Evolutionary conservation across 2,888 invertebrate species (phyloP), one percentile per base, ranked within the genome.

Genomic region (Xestia xanthographa): DNA sequence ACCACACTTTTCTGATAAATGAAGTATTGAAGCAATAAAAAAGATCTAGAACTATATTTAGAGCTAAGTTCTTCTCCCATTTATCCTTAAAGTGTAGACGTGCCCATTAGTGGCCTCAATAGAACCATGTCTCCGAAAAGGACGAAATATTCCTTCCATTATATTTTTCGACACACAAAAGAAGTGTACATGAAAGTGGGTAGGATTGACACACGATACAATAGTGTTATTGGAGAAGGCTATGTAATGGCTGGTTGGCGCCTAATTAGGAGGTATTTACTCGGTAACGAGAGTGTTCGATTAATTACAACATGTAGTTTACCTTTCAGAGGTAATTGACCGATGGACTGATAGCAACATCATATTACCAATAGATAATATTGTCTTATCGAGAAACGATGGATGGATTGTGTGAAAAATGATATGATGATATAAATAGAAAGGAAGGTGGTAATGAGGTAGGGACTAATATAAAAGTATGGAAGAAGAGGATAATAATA

Each of bases 261-360:
- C 26, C 60, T 82, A 84, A 84, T 80, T 84, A 72, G 41, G 20
- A 38, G 34, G 22, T 48, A 20, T 69, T 60, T 72, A 53, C 45
- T 69, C 26, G 14, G 68, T 56, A 67, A 69, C 53, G n/a, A 65
- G 58, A 60, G 56, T 69, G 68, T 72, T 72, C 75, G 38, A 69
- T 75, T 85, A 84, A 75, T 80, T 65, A 80, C 75, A 62, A 74
- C 74, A 66, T 38, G 43, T 66, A 38, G 50, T 65, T 79, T 79
- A 83, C 79, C 68, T 83, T 81, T 69, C 65, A 48, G 50, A 69
- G 65, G 58, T 83, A 79, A 78, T 53, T 78, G 71, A 48, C 66
- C 67, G 62, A 50, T 58, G 41, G 43, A 4, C 45, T 26, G 77
- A 60, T 53, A 29, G n/a, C 26, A 38, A n/a, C 34, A 22, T 38